phyloP scores from a whole-genome alignment of 2,113 vertebrate species.

The Phaethon lepturus region DNA sequence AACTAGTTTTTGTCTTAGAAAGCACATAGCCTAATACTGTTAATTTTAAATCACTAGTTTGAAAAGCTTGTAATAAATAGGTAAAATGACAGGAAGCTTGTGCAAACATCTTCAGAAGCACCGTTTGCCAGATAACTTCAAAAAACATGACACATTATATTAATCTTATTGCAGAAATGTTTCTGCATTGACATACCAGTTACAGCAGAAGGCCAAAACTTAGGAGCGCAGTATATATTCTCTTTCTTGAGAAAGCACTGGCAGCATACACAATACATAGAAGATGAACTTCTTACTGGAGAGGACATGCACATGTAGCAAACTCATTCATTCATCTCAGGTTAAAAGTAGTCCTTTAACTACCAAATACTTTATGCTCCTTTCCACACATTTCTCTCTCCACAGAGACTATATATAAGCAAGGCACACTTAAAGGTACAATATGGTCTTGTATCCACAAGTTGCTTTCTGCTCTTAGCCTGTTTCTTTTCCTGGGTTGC shows the following conservation, averaged over 20 bases:
- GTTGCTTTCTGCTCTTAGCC: not conserved
- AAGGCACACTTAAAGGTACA: not conserved
- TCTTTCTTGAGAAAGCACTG: not conserved
- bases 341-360: not conserved
- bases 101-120: not conserved
- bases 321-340: not conserved
- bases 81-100: not conserved
- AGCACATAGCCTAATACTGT: not conserved
- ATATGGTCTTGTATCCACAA: not conserved
- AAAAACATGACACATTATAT: not conserved
- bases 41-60: not conserved
- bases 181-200: not conserved
- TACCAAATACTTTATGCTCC: not conserved
- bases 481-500: not conserved
- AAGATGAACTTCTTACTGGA: not conserved
- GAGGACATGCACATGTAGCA: not conserved
- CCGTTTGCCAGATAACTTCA: not conserved
- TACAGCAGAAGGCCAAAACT: not conserved
- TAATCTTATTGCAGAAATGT: not conserved
- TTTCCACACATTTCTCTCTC: not conserved
- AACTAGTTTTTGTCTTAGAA: not conserved
- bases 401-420: not conserved
- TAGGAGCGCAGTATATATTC: rapidly evolving
- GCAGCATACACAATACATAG: rapidly evolving
- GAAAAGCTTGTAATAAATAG: not conserved